Percentiles rank a stretch among this genome's conserved stretches.
Evolutionary conservation across 2,113 vertebrate species (phyloP).

Genomic region (Epinephelus cyanopodus): DNA sequence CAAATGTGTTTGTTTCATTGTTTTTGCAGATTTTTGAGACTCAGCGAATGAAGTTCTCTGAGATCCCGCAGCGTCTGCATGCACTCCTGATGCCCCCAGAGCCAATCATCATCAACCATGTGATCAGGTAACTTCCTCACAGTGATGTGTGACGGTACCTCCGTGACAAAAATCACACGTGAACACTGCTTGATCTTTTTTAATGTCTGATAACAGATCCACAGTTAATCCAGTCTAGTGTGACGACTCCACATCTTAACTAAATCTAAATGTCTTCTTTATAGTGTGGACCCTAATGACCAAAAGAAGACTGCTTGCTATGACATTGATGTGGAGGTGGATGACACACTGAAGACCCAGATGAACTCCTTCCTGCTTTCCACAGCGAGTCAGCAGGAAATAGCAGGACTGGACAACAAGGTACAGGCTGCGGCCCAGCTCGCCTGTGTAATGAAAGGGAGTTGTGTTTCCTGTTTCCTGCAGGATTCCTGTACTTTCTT

Average conservation of each 20-base stretch:
- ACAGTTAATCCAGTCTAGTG: too few relatives aligned
- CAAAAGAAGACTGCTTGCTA: slow-evolving; percentile 99
- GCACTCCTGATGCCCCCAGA: slow-evolving; percentile 99
- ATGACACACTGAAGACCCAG: slow-evolving; percentile 98
- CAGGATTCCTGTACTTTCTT: neutral
- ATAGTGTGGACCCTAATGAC: slow-evolving; percentile 97
- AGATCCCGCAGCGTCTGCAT: slow-evolving; percentile 97
- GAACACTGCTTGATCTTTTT: neutral
- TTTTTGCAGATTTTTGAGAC: slow-evolving; percentile 95
- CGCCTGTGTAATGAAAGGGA: neutral
- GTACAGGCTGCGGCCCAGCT: slow-evolving; percentile 68
- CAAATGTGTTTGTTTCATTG: neutral
- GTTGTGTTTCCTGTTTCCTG: slow-evolving; percentile 34
- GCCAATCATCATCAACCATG: slow-evolving; percentile 99
- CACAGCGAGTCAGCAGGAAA: slow-evolving; percentile 98
- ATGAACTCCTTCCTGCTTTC: slow-evolving; percentile 99
- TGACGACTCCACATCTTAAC: neutral
- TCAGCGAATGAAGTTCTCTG: slow-evolving; percentile 97
- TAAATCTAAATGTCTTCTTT: neutral
- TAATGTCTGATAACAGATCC: too few relatives aligned
- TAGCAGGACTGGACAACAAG: slow-evolving; percentile 98
- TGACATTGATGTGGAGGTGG: slow-evolving; percentile 99
- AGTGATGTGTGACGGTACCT: too few relatives aligned
- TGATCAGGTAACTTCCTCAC: slow-evolving; percentile 90
- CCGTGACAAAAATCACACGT: neutral